phyloP scores from a whole-genome alignment of 2,888 invertebrate genomes.

The Pammene aurita region DNA sequence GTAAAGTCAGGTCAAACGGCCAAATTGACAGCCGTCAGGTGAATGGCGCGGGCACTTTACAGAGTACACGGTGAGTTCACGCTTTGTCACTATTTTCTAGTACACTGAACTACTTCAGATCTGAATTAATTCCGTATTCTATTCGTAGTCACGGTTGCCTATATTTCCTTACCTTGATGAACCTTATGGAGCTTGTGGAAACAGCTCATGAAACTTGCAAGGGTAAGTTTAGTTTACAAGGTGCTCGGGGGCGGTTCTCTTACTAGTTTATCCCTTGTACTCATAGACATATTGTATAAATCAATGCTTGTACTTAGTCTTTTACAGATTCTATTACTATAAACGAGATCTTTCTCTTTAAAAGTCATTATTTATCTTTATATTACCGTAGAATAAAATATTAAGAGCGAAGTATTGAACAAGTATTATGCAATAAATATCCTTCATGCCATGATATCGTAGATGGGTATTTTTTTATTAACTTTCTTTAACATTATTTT shows the following conservation, averaged over 20 bases:
- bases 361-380: too few relatives aligned
- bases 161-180: neutral
- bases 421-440: too few relatives aligned
- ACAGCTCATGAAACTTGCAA: neutral
- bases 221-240: constrained; percentile 1
- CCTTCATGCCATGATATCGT: neutral
- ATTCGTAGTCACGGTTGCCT: neutral
- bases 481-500: constrained; percentile 1
- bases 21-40: constrained; percentile 68
- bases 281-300: too few relatives aligned
- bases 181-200: neutral
- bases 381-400: too few relatives aligned
- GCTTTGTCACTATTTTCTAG: constrained; percentile 15
- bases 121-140: neutral
- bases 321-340: too few relatives aligned
- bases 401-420: too few relatives aligned
- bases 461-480: neutral
- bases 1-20: constrained; percentile 67
- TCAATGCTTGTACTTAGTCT: too few relatives aligned
- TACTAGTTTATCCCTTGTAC: neutral
- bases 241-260: neutral
- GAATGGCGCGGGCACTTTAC: constrained; percentile 63
- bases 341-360: too few relatives aligned
- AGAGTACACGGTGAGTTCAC: constrained; percentile 66
- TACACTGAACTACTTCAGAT: neutral